Evolutionary conservation across 2,888 invertebrate genomes (phyloP).

Genomic region (Polietes domitor): DNA sequence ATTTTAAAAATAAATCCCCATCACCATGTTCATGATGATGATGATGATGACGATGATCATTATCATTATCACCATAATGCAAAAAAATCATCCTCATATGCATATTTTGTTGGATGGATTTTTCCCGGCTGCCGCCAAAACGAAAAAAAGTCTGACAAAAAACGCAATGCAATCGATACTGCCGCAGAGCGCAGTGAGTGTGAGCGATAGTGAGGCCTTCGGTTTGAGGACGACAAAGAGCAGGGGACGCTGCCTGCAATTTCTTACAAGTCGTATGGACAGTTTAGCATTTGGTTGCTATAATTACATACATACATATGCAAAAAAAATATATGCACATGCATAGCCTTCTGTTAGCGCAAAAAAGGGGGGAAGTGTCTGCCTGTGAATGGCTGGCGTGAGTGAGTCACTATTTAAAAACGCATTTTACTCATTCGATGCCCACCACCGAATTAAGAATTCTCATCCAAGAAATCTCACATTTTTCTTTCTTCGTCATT

Average conservation of each 20-base stretch:
- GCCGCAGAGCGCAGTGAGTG: background rate
- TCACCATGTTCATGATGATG: background rate
- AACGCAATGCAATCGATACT: slow-evolving; percentile 20
- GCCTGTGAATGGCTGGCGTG: background rate
- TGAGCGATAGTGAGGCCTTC: background rate
- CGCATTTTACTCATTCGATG: background rate
- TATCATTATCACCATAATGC: background rate
- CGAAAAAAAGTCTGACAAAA: background rate
- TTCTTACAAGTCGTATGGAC: slow-evolving; percentile 22
- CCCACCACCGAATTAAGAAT: background rate
- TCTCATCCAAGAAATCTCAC: background rate
- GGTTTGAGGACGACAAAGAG: background rate
- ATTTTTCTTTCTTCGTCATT: background rate
- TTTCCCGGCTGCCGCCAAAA: background rate
- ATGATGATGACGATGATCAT: background rate
- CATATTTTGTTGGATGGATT: background rate
- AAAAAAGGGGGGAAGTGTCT: background rate
- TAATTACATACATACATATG: slow-evolving; percentile 12
- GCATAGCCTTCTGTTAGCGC: background rate
- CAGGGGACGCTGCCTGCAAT: background rate
- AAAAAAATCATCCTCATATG: background rate
- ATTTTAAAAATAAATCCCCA: slow-evolving; percentile 64
- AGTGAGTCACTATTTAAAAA: slow-evolving; percentile 4
- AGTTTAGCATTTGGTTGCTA: slow-evolving; percentile 6
- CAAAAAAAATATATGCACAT: background rate